Conservation (phyloP, 2,113 vertebrate genomes). For the Hassar affinis region DNA sequence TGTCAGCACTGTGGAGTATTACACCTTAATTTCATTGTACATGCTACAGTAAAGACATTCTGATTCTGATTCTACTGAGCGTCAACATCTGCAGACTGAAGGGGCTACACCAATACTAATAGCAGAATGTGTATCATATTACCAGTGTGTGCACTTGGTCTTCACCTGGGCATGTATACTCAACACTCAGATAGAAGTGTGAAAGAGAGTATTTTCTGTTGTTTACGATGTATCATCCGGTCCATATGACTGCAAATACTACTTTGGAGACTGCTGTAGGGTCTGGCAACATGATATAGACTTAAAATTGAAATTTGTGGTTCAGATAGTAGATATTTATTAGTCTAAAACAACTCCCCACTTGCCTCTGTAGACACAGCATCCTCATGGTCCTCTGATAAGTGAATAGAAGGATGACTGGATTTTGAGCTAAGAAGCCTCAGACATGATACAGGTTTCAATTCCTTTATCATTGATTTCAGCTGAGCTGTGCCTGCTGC, state of each 20-base stretch:
- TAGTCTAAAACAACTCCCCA: neutral
- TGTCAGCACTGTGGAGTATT: too few species aligned
- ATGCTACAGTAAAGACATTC: too few species aligned
- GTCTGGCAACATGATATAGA: neutral
- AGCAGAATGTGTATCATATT: neutral
- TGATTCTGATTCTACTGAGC: too few species aligned
- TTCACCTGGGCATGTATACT: neutral
- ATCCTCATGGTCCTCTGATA: neutral
- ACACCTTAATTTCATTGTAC: too few species aligned
- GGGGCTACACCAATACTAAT: neutral
- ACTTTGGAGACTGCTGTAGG: neutral
- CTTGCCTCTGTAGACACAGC: neutral
- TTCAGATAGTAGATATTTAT: neutral
- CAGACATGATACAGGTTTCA: neutral
- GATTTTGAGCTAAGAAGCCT: constrained; percentile 9
- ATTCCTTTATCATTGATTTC: constrained; percentile 18
- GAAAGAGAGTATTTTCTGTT: neutral
- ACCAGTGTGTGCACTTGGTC: neutral
- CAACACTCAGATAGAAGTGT: neutral
- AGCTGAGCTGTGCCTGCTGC: constrained; percentile 14
- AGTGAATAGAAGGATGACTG: neutral
- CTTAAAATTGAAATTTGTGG: neutral
- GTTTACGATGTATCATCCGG: neutral
- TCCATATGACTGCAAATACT: neutral
- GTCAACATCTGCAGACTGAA: neutral